These are phyloP conservation scores for Baccha elongata DNA, from an alignment of 2,888 invertebrate genomes.

Conservation along the genomic window DNA sequence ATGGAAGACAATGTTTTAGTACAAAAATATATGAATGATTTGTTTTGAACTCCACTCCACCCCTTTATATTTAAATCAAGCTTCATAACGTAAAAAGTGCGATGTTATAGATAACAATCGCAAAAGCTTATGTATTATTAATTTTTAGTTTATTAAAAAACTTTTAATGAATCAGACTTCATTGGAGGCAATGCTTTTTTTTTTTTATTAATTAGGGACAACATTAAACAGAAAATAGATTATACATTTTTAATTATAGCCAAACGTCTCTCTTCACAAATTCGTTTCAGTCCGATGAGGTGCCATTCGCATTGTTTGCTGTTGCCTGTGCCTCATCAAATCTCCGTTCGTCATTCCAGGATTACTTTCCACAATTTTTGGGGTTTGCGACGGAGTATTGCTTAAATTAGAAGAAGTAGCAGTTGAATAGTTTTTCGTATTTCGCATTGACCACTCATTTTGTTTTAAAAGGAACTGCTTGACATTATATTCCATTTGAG, in stretches of 20 bases:
- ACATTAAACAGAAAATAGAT: background rate
- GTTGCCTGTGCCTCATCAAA: constrained; percentile 41
- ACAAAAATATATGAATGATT: background rate
- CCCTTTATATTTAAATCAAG: background rate
- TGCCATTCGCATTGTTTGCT: constrained; percentile 74
- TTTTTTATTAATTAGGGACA: background rate
- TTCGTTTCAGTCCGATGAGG: constrained; percentile 82
- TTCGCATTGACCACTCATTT: constrained; percentile 82
- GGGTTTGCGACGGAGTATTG: constrained; percentile 53
- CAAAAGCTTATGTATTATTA: constrained; percentile 36
- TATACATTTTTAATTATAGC: background rate
- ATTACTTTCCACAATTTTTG: constrained; percentile 31
- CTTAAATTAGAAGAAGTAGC: constrained; percentile 65
- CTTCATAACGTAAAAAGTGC: background rate
- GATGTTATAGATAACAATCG: constrained; percentile 14
- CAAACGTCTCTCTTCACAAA: constrained; percentile 78
- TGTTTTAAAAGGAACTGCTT: constrained; percentile 88
- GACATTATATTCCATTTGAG: constrained; percentile 90
- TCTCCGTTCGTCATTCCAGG: constrained; percentile 52
- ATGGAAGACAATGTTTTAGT: constrained; percentile 22
- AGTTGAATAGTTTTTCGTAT: constrained; percentile 63
- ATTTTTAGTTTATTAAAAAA: background rate
- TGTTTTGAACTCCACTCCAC: constrained; percentile 44
- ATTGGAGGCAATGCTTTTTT: constrained; percentile 2
- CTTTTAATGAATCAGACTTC: background rate